Base-by-base conservation (phyloP, 2,113 vertebrate genomes). In the Sitta europaea region DNA sequence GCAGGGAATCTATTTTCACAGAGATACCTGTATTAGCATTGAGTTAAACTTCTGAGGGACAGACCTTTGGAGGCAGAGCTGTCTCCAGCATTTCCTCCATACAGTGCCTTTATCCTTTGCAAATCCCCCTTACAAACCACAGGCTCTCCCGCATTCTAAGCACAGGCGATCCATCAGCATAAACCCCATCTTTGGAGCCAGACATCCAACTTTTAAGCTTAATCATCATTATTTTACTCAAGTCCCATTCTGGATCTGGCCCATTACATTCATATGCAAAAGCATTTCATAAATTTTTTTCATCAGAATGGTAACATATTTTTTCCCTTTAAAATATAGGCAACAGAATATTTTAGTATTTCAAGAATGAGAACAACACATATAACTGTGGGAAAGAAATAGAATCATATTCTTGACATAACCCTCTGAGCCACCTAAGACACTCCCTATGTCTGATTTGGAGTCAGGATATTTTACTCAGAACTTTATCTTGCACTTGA, bases 251-350 rank as follows among this genome's bases (percentile, higher is more conserved):
- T 40, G 45, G 18, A 70, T 70, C 45, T 77, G 24, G 6, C 28
- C 17, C 5, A 4, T 40, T 40, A 12, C 22, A 36, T 33, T 40
- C 36, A 17, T 14, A 59, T 1, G 3, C 13, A 85, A 85, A 90
- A 48, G 5, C 5, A 54, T 85, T 81, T 77, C 1, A 33, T 73
- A 65, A 40, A 2, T 31, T 73, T 84, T 79, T 72, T 65, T 35
- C 23, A 36, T 74, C 24, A 58, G 25, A 81, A 66, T 0, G 0
- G 10, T 36, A 36, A 59, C 2, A 2, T 54, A 31, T 5, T 45
- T 36, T 83, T 94, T 48, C 19, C 22, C 27, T 12, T 76, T 61
- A 50, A 89, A 80, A 66, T 9, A 3, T 11, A 70, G 24, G 81
- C 14, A 80, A n/a, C 8, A n/a, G 11, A 59, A 45, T 12, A 42